These are phyloP conservation scores for Uria aalge DNA, from an alignment of 2,113 vertebrate genomes.

Conservation along the genomic window DNA sequence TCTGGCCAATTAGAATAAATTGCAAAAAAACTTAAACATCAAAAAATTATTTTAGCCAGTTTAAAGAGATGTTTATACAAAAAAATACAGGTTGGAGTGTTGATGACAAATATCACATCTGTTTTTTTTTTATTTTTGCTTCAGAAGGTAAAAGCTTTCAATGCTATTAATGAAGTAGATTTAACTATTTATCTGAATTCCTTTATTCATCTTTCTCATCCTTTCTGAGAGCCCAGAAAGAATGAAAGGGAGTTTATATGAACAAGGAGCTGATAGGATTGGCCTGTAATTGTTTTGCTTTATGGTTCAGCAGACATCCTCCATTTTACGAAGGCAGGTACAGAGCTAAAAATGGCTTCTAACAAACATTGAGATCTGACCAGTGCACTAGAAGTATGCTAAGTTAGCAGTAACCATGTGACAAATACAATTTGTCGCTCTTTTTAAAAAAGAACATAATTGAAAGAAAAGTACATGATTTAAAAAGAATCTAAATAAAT, in stretches of 20 bases:
- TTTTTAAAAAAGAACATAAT: rapidly evolving
- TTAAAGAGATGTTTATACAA: neutral
- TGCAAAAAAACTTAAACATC: neutral
- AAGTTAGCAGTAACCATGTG: neutral
- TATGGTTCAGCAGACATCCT: neutral
- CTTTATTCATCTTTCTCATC: neutral
- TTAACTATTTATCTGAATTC: neutral
- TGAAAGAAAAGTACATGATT: rapidly evolving
- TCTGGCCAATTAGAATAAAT: neutral
- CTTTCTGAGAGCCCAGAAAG: neutral
- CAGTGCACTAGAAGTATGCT: neutral
- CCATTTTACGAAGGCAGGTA: neutral
- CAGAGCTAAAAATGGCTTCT: neutral
- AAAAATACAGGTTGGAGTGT: neutral
- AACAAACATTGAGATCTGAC: neutral
- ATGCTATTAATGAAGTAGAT: neutral
- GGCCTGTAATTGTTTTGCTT: neutral
- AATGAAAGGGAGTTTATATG: neutral
- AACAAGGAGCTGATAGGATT: neutral
- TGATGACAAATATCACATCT: neutral
- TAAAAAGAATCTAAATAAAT: neutral
- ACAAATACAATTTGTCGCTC: neutral
- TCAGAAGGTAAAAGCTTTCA: neutral
- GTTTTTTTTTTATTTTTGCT: neutral
- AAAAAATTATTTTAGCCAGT: neutral